Evolutionary conservation across 2,888 invertebrate species (phyloP).

Genomic region (Andrena dorsata): DNA sequence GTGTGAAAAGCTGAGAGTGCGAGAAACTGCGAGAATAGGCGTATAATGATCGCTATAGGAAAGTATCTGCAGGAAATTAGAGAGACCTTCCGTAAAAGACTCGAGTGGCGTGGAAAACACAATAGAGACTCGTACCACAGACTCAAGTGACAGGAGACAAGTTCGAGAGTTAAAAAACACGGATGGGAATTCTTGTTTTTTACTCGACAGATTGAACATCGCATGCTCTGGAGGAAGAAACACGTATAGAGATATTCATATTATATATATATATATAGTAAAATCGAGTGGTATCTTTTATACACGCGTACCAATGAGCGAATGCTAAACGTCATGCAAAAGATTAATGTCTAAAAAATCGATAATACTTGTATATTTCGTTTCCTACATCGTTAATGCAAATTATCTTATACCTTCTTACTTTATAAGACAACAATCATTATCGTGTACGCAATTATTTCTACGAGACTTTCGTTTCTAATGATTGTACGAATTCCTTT

Average conservation of each 20-base stretch:
- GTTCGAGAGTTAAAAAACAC: conserved; percentile 38
- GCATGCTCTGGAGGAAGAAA: conserved; percentile 67
- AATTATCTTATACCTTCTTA: conserved; percentile 32
- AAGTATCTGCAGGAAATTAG: conserved; percentile 35
- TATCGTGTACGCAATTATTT: conserved; percentile 3
- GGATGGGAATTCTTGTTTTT: conserved; percentile 37
- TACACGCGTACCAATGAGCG: conserved; percentile 51
- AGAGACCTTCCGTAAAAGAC: conserved; percentile 30
- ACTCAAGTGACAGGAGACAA: conserved; percentile 28
- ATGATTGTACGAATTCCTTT: neutral
- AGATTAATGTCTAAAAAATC: conserved; percentile 49
- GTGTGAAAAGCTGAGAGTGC: conserved; percentile 60
- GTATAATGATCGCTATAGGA: conserved; percentile 27
- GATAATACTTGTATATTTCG: conserved; percentile 21
- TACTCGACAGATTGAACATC: conserved; percentile 56
- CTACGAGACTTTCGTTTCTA: neutral
- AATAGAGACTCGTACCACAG: conserved; percentile 39
- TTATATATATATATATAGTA: conserved; percentile 24
- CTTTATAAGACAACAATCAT: conserved; percentile 29
- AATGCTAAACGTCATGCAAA: conserved; percentile 66
- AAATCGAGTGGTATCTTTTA: conserved; percentile 43
- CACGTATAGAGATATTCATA: conserved; percentile 50
- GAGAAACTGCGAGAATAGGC: conserved; percentile 58
- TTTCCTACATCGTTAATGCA: neutral
- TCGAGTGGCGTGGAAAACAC: conserved; percentile 15